A percentile compares a stretch with the other conserved stretches of the same genome.
These are phyloP conservation scores for Antidorcas marsupialis DNA, from an alignment of 2,113 vertebrate species.

Conservation along the genomic window DNA sequence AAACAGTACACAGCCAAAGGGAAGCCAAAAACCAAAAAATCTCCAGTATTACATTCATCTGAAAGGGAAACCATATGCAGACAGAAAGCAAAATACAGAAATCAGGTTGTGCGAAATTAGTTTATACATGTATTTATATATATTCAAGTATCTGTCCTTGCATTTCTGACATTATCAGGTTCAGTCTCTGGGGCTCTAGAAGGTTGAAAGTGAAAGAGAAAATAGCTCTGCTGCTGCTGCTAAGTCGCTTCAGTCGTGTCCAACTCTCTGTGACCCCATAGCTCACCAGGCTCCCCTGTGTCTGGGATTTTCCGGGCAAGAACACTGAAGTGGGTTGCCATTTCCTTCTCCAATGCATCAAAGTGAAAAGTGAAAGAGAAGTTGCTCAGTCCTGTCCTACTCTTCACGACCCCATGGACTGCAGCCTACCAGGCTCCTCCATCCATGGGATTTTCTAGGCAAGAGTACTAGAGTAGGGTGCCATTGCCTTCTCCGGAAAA, in stretches of 20 bases:
- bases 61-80: not conserved
- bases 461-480: too few relatives aligned
- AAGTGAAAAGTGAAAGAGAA: too few relatives aligned
- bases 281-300: too few relatives aligned
- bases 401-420: too few relatives aligned
- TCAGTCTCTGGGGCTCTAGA: not conserved
- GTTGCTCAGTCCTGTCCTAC: too few relatives aligned
- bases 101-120: not conserved
- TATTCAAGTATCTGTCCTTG: not conserved
- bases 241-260: too few relatives aligned
- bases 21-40: not conserved
- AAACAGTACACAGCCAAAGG: not conserved
- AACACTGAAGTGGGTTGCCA: too few relatives aligned
- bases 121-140: not conserved
- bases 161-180: not conserved
- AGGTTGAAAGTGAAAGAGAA: not conserved
- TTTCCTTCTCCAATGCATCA: too few relatives aligned
- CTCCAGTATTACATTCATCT: not conserved
- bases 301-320: too few relatives aligned
- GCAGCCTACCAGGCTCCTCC: too few relatives aligned
- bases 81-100: not conserved
- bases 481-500: not conserved
- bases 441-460: too few relatives aligned
- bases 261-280: too few relatives aligned
- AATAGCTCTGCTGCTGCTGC: not conserved